Evolutionary conservation across 2,113 vertebrate genomes (phyloP).

Genomic region (Rhinolophus sinicus): DNA sequence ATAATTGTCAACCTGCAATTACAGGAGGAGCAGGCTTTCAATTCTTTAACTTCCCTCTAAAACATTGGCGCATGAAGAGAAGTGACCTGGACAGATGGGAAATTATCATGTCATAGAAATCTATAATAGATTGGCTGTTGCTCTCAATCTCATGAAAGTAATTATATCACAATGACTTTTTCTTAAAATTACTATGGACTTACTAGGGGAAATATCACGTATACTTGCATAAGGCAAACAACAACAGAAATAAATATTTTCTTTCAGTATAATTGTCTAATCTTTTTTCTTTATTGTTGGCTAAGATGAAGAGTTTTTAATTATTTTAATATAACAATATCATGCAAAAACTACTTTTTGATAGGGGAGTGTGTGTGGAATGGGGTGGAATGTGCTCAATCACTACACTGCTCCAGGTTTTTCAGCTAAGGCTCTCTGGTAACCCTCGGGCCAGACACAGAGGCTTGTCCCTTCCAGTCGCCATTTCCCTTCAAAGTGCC

Average conservation of each 20-base stretch:
- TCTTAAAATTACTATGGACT: conserved; percentile 69
- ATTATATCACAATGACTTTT: conserved; percentile 81
- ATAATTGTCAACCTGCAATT: conserved; percentile 77
- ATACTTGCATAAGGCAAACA: neutral
- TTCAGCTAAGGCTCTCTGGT: neutral
- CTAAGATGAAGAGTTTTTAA: neutral
- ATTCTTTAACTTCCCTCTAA: conserved; percentile 75
- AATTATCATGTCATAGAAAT: conserved; percentile 89
- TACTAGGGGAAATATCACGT: conserved; percentile 53
- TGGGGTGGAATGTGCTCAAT: rapidly evolving
- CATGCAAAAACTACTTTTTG: neutral
- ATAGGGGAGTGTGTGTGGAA: neutral
- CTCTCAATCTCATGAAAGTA: conserved; percentile 84
- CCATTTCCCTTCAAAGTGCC: neutral
- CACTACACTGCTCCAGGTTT: rapidly evolving
- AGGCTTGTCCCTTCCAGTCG: neutral
- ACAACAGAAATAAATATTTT: conserved; percentile 24
- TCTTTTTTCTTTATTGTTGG: neutral
- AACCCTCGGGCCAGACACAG: too few relatives aligned
- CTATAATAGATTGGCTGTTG: conserved; percentile 81
- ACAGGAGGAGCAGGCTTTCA: conserved; percentile 76
- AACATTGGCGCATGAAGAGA: conserved; percentile 80
- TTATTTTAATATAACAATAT: neutral
- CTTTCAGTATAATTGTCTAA: neutral
- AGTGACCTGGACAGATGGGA: conserved; percentile 86